Evolutionary conservation across 2,113 vertebrate species (phyloP).

Genomic region (Paradoxurus hermaphroditus): DNA sequence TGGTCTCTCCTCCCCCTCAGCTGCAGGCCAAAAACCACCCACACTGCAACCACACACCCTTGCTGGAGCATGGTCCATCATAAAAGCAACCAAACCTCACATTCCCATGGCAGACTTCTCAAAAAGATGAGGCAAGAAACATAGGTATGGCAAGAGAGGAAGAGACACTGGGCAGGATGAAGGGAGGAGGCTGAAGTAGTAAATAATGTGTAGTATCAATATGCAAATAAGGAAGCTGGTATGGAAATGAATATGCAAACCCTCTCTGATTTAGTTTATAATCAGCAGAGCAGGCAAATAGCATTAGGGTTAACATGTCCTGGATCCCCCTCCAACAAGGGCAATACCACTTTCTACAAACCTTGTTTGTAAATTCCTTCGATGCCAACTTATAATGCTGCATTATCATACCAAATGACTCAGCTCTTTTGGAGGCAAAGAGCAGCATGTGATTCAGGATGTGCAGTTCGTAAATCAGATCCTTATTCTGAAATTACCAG

Average conservation of each 20-base stretch:
- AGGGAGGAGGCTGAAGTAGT: not conserved
- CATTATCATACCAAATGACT: slow-evolving; percentile 79
- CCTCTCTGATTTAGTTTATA: not conserved
- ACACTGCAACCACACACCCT: not conserved
- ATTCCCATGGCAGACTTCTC: not conserved
- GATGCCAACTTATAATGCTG: slow-evolving; percentile 83
- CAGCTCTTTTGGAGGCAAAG: slow-evolving; percentile 86
- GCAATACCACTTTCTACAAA: slow-evolving; percentile 64
- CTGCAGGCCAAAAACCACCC: not conserved
- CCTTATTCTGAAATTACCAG: slow-evolving; percentile 85
- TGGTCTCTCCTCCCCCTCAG: not conserved
- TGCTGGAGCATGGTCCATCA: not conserved
- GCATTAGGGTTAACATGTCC: not conserved
- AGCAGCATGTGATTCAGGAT: slow-evolving; percentile 92
- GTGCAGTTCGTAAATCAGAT: slow-evolving; percentile 88
- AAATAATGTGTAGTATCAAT: not conserved
- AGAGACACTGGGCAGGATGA: not conserved
- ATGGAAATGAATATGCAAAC: not conserved
- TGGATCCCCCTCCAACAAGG: not conserved
- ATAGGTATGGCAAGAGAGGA: not conserved
- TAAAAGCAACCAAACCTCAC: not conserved
- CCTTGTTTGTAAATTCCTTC: slow-evolving; percentile 89
- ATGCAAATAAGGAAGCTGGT: not conserved
- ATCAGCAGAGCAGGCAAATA: not conserved
- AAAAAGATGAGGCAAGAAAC: not conserved